Base-by-base conservation (phyloP, 2,113 vertebrate genomes). In the Fukomys damarensis region DNA sequence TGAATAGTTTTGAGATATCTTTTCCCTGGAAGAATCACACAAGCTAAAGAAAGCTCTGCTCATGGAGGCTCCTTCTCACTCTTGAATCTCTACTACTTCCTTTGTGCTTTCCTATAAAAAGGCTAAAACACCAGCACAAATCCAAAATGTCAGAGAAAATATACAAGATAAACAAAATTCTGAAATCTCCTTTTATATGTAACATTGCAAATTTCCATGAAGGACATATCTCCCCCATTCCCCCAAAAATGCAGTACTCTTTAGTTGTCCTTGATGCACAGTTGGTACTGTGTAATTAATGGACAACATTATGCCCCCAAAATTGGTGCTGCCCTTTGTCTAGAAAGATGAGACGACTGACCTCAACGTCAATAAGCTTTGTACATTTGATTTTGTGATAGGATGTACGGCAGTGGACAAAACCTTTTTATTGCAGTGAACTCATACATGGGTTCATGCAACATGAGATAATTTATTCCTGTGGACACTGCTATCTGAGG, bases 311-410 rank as follows among this genome's bases (percentile, higher is more conserved):
- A 63, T 1, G 0, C 30, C 54, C 43, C 2, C 38, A n/a, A 70
- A 89, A n/a, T 85, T 65, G 97, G 86, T 65, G 80, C 14, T 76
- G 86, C 59, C 86, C 97, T 94, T 94, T 95, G 63, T 83, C 93
- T 76, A 35, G 30, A 41, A 59, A 72, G 79, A 85, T 41, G 83
- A 79, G 59, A 68, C 13, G 35, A 54, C 14, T 74, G 86, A 79
- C 91, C 16, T 56, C 56, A 19, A 81, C 35, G 32, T 56, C 84
- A 81, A 28, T 22, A 83, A 90, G 61, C 59, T 35, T 49, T 70
- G 59, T 46, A 24, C 32, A 17, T 68, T 28, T 70, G 65, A 76
- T 20, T 54, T 63, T 70, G 88, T 86, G 83, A 41, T 52, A n/a
- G 76, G 43, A 70, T 7, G 3, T 16, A 22, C 0, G 5, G 30